Base-by-base conservation (phyloP, 2,113 vertebrate genomes). In the Ictalurus punctatus region DNA sequence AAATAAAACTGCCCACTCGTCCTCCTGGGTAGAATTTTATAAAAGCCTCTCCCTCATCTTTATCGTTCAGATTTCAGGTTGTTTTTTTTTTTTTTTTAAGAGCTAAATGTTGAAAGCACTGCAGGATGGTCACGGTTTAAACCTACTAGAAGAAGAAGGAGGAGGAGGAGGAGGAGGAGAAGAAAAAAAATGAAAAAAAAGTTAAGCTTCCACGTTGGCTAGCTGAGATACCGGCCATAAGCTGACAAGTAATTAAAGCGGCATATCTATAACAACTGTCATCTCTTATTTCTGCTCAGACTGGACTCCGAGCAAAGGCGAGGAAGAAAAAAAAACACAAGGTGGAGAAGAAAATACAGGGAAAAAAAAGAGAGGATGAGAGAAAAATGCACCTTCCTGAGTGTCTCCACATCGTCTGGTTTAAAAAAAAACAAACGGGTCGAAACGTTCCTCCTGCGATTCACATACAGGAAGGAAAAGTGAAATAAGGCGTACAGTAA, bases 191-290 rank as follows among this genome's bases (percentile, higher is more conserved):
- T 23, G 80, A 34, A 44, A 84, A 63, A 96, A 95, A 97, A 97
- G 96, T 97, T 97, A 97, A 98, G 98, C 97, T 97, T 97, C 95
- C 92, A 96, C 94, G 93, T 97, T 96, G 96, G 96, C 97, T 96
- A 97, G 97, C 97, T 91, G 94, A 98, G 97, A 98, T 98, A 97
- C 96, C 96, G 93, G 95, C 91, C 95, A 92, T 98, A 97, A 98
- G 98, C 97, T 97, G 97, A 98, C 98, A 98, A 98, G 98, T 97
- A 98, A 98, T 98, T 98, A 98, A 98, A 98, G 96, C 94, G 91
- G 97, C 96, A 95, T 97, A 97, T 98, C 98, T 98, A 93, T 97
- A 98, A 97, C 97, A 97, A 98, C 97, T 97, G 97, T 97, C 97
- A 97, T 96, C 97, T 98, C 97, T 97, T 97, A 97, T 94, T 93